Evolutionary conservation across 1,140 invertebrate species (phyloP).

Genomic region (Monomorium pharaonis): DNA sequence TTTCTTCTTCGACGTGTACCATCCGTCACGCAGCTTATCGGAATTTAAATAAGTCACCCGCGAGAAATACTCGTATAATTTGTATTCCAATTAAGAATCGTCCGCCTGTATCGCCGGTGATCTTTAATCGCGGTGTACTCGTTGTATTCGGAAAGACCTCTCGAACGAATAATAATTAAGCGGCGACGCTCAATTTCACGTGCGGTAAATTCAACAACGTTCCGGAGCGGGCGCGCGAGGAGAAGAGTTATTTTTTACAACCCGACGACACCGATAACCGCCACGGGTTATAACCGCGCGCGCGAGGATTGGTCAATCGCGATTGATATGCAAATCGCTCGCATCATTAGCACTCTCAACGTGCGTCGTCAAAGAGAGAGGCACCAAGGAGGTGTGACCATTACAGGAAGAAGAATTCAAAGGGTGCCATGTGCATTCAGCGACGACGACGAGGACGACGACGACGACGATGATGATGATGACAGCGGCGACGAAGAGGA

Average conservation of each 20-base stretch:
- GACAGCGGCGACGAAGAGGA: not conserved
- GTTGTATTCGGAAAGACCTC: not conserved
- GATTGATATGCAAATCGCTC: constrained; percentile 75
- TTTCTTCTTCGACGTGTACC: constrained; percentile 21
- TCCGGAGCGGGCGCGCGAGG: not conserved
- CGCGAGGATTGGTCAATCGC: constrained; percentile 57
- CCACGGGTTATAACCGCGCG: constrained; percentile 50
- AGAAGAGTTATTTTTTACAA: constrained; percentile 37
- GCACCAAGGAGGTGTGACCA: constrained; percentile 72
- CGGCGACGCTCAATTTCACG: constrained; percentile 23
- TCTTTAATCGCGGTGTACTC: constrained; percentile 36
- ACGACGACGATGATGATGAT: not conserved
- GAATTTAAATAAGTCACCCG: constrained; percentile 53
- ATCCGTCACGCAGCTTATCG: constrained; percentile 28
- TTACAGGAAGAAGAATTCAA: constrained; percentile 67
- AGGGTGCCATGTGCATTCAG: constrained; percentile 69
- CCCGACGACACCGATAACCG: constrained; percentile 28
- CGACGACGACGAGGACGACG: not conserved
- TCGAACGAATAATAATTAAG: constrained; percentile 46
- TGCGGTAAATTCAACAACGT: constrained; percentile 1
- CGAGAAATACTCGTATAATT: constrained; percentile 40
- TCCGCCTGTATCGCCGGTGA: constrained; percentile 6
- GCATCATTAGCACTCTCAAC: constrained; percentile 70
- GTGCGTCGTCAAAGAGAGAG: constrained; percentile 56
- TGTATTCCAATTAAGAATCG: constrained; percentile 56